Conservation (phyloP, 2,113 vertebrate genomes). For the Alouatta palliata region DNA sequence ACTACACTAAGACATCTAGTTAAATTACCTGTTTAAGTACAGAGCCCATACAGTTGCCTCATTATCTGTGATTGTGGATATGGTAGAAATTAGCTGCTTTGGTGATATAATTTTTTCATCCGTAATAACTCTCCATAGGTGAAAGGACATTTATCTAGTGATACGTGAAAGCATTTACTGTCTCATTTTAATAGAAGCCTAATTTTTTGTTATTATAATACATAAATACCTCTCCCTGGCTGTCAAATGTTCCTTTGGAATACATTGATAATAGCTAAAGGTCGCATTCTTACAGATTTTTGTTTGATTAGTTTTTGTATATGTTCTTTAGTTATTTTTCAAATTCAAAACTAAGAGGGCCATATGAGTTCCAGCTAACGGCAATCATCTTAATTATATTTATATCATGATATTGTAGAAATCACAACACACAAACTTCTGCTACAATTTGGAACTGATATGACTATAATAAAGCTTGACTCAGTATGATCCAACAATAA, state of each 20-base stretch:
- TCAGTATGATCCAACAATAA: background rate
- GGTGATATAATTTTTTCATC: background rate
- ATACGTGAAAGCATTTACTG: fast-evolving
- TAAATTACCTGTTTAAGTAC: background rate
- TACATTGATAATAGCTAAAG: background rate
- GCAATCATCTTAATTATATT: background rate
- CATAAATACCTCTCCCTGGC: background rate
- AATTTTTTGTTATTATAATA: background rate
- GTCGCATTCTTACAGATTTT: background rate
- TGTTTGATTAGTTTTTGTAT: background rate
- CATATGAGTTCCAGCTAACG: no score
- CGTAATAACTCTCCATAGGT: background rate
- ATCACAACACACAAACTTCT: no score
- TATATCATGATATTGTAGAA: background rate
- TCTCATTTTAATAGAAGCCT: background rate
- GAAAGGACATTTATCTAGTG: background rate
- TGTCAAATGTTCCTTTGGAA: background rate
- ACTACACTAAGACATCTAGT: background rate
- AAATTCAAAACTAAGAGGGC: no score
- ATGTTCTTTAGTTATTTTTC: background rate
- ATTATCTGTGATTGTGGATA: no score
- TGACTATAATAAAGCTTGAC: background rate
- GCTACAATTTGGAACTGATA: background rate
- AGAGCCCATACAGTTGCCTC: background rate
- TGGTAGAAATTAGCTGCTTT: background rate